Percentiles rank a stretch among this genome's conserved stretches.
Conservation (phyloP, 2,888 invertebrate genomes). For the Caenorhabditis wallacei region DNA sequence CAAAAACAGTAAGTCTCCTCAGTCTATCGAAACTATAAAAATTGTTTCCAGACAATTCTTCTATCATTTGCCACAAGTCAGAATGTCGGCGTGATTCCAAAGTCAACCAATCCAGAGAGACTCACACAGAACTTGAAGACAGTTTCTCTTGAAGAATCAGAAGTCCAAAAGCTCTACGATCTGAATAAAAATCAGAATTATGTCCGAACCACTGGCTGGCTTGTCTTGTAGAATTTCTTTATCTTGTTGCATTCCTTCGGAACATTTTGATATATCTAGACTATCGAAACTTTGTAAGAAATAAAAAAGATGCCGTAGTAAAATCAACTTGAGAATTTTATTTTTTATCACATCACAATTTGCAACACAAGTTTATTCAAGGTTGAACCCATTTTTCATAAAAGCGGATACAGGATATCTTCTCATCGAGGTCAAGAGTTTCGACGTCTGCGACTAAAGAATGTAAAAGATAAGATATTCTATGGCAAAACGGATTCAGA, state of each 20-base stretch:
- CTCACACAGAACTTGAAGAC: conserved; percentile 49
- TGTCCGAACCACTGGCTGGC: conserved; percentile 70
- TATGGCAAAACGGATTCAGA: neutral
- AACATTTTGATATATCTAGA: neutral
- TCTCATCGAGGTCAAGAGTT: conserved; percentile 10
- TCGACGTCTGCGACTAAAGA: neutral
- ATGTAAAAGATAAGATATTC: neutral
- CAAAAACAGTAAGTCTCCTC: conserved; percentile 29
- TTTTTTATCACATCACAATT: conserved; percentile 10
- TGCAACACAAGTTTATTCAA: conserved; percentile 34
- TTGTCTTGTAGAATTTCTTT: conserved; percentile 24
- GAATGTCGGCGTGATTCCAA: conserved; percentile 85
- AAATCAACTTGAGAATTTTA: conserved; percentile 6
- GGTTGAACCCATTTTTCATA: conserved; percentile 7
- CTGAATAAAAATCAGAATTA: conserved; percentile 63
- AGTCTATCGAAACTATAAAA: neutral
- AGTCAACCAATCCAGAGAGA: conserved; percentile 63
- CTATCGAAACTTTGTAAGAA: neutral
- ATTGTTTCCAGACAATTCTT: conserved; percentile 82
- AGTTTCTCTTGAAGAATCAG: conserved; percentile 38
- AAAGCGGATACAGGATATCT: neutral
- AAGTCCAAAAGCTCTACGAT: conserved; percentile 38
- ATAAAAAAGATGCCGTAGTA: neutral
- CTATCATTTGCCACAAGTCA: conserved; percentile 89
- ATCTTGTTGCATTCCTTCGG: neutral